A percentile compares a stretch with the other conserved stretches of the same genome.
Evolutionary conservation across 2,113 vertebrate species (phyloP).

Genomic region (Corythoichthys haematopterus): DNA sequence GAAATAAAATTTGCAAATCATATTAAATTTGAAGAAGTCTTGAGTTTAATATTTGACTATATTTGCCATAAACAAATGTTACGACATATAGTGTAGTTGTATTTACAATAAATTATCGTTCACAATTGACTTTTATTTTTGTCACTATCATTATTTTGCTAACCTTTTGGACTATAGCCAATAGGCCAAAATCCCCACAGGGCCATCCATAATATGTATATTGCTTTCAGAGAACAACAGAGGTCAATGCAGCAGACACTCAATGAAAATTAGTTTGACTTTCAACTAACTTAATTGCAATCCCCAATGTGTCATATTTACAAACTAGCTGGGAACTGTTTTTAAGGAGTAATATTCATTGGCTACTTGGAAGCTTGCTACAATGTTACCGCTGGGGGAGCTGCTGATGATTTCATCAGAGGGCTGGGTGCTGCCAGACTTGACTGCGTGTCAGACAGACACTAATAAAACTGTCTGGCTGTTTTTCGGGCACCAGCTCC

Average conservation of each 20-base stretch:
- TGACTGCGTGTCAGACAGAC: slow-evolving; percentile 85
- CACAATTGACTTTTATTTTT: too few relatives aligned
- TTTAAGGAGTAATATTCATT: slow-evolving; percentile 63
- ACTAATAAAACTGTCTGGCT: slow-evolving; percentile 97
- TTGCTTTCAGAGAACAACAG: slow-evolving; percentile 2
- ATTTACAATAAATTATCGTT: too few relatives aligned
- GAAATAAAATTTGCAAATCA: too few relatives aligned
- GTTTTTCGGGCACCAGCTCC: slow-evolving; percentile 83
- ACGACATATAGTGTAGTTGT: too few relatives aligned
- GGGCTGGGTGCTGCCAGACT: slow-evolving; percentile 78
- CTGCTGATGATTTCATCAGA: slow-evolving; percentile 66
- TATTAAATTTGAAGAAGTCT: too few relatives aligned
- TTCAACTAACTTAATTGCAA: slow-evolving; percentile 57
- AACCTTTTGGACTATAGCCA: too few relatives aligned
- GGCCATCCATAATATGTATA: background rate
- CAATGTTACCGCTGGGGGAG: slow-evolving; percentile 49
- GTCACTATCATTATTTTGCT: too few relatives aligned
- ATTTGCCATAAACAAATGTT: too few relatives aligned
- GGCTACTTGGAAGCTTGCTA: slow-evolving; percentile 52
- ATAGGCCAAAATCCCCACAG: too few relatives aligned
- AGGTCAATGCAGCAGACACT: slow-evolving; percentile 12
- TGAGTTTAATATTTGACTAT: too few relatives aligned
- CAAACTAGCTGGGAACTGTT: slow-evolving; percentile 46
- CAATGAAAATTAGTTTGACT: slow-evolving; percentile 39
- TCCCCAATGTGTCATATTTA: slow-evolving; percentile 25